These are phyloP conservation scores for Amphilophus citrinellus DNA, from an alignment of 2,113 vertebrate genomes.

Conservation along the genomic window DNA sequence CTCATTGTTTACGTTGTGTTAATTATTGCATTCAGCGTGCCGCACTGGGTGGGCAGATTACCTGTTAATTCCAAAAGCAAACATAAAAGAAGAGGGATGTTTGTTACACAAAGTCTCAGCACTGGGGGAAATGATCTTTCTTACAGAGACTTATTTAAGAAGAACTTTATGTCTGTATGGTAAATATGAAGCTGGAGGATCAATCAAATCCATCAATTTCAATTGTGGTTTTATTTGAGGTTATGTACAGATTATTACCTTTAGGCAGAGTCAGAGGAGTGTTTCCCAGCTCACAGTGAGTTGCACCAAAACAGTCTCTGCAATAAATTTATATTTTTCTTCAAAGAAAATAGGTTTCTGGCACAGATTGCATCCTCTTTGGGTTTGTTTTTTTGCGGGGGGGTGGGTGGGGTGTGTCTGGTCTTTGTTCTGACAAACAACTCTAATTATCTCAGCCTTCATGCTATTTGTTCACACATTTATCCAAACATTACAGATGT, in stretches of 20 bases:
- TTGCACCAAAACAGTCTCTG: neutral
- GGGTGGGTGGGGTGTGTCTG: neutral
- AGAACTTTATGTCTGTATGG: neutral
- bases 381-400: neutral
- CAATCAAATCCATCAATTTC: too few species aligned
- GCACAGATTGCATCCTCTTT: neutral
- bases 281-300: neutral
- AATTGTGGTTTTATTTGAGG: too few species aligned
- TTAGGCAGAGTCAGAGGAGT: too few species aligned
- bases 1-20: neutral
- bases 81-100: neutral
- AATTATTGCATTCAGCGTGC: neutral
- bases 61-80: neutral
- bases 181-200: neutral
- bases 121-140: neutral
- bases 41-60: neutral
- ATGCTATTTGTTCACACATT: constrained; percentile 21
- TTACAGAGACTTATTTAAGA: neutral
- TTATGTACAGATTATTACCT: too few species aligned
- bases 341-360: neutral
- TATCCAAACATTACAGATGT: neutral
- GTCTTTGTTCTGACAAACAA: constrained; percentile 24
- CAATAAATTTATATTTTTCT: neutral
- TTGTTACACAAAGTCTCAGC: neutral
- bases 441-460: neutral